These are phyloP conservation scores for Buceros bicornis DNA, from an alignment of 2,797 vertebrate genomes.

Conservation along the genomic window DNA sequence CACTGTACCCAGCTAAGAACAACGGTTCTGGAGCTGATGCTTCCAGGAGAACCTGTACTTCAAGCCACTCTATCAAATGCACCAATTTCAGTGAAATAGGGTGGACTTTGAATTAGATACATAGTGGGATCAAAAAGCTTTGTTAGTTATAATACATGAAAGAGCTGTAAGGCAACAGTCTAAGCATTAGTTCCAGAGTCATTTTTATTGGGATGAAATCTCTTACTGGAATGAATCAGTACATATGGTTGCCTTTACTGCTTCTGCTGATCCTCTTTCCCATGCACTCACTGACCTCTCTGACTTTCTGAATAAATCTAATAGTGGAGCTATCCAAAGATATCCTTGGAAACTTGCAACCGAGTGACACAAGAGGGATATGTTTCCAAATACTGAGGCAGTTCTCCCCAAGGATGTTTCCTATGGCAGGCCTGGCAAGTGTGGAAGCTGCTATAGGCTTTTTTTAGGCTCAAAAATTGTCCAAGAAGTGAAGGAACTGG, in stretches of 20 bases:
- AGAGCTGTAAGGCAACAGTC: neutral
- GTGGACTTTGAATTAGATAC: neutral
- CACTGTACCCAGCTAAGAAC: neutral
- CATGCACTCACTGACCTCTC: constrained; percentile 75
- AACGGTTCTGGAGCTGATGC: neutral
- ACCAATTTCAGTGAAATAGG: neutral
- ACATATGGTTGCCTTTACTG: constrained; percentile 42
- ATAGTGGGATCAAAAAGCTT: neutral
- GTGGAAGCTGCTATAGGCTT: constrained; percentile 51
- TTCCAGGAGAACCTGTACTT: neutral
- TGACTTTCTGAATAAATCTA: constrained; percentile 56
- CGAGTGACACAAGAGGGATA: constrained; percentile 56
- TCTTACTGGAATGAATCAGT: constrained; percentile 24
- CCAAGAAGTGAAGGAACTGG: constrained; percentile 2
- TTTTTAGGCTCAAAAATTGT: constrained; percentile 29
- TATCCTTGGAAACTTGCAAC: constrained; percentile 68
- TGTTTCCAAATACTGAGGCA: constrained; percentile 62
- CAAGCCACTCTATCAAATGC: neutral
- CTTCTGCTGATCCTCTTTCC: constrained; percentile 71
- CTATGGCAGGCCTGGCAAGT: constrained; percentile 49
- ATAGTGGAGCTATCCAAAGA: constrained; percentile 67
- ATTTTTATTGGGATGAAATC: neutral
- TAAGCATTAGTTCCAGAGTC: neutral
- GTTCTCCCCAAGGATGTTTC: constrained; percentile 64
- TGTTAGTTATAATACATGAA: neutral